A percentile compares a stretch with the other conserved stretches of the same genome.
phyloP scores from a whole-genome alignment of 2,797 vertebrate genomes.

The Lepus townsendii region DNA sequence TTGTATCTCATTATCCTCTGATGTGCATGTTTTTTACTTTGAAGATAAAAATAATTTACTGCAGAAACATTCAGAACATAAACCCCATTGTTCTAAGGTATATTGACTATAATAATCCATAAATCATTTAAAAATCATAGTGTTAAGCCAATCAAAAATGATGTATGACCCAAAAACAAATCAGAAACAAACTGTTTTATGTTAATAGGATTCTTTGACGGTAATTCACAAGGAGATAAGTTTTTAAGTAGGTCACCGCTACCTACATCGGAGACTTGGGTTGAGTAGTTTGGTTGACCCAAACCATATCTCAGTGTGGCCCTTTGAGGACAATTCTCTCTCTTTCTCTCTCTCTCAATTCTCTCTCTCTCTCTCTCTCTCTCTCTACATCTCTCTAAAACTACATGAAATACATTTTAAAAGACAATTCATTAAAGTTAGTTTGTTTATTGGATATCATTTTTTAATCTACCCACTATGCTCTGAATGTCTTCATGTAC shows the following conservation, averaged over 20 bases:
- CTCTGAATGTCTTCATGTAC: not conserved
- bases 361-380: too few species aligned
- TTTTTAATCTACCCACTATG: not conserved
- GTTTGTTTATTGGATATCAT: not conserved
- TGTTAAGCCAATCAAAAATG: constrained; percentile 62
- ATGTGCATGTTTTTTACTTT: not conserved
- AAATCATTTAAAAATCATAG: constrained; percentile 44
- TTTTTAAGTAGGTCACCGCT: not conserved
- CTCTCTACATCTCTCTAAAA: too few species aligned
- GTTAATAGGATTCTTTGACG: constrained; percentile 28
- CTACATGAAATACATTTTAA: not conserved
- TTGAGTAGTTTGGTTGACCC: too few species aligned
- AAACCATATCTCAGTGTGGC: too few species aligned
- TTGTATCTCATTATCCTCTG: constrained; percentile 22
- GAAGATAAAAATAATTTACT: constrained; percentile 40
- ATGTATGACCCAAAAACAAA: constrained; percentile 6
- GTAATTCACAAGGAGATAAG: constrained; percentile 35
- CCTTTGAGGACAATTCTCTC: too few species aligned
- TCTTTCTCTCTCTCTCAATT: too few species aligned
- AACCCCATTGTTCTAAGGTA: not conserved
- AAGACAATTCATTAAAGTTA: constrained; percentile 36
- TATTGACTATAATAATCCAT: constrained; percentile 61
- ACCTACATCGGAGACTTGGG: too few species aligned
- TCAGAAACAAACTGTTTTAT: not conserved
- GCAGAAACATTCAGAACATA: constrained; percentile 2